A percentile compares a stretch with the other conserved stretches of the same genome.
phyloP scores from a whole-genome alignment of 2,797 vertebrate genomes.

The Poeciliopsis gracilis region DNA sequence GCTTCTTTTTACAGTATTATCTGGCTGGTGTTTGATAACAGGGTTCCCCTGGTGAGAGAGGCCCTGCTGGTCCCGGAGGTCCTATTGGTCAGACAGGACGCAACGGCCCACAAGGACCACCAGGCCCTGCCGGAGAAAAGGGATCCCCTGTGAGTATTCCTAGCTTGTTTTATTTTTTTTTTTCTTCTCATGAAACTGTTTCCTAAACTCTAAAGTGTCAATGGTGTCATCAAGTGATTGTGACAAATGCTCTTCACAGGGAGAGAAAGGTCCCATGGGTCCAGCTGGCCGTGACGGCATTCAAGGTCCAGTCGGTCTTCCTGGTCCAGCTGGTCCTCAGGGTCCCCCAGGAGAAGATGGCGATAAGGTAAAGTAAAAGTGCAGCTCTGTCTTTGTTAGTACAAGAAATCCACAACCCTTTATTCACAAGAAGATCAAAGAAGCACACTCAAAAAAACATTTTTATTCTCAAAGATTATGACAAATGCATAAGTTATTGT shows the following conservation, averaged over 20 bases:
- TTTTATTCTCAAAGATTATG: background rate
- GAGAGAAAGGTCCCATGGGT: constrained; percentile 96
- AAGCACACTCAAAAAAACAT: background rate
- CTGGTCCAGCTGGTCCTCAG: constrained; percentile 93
- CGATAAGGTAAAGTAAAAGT: constrained; percentile 86
- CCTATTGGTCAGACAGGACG: constrained; percentile 95
- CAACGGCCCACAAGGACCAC: constrained; percentile 94
- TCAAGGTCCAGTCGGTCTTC: constrained; percentile 96
- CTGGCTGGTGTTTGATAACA: constrained; percentile 59
- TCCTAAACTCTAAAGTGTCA: background rate
- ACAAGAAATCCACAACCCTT: background rate
- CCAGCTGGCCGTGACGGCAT: constrained; percentile 96
- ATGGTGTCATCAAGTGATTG: constrained; percentile 4
- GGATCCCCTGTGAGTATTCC: constrained; percentile 91
- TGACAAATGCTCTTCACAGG: constrained; percentile 75
- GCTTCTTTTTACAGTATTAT: constrained; percentile 9
- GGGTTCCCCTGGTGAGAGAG: constrained; percentile 96
- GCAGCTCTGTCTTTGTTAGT: background rate
- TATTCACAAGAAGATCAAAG: background rate
- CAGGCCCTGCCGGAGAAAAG: constrained; percentile 97
- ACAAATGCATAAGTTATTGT: background rate
- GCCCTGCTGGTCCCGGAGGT: constrained; percentile 93
- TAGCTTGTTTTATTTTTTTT: background rate
- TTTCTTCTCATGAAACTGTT: background rate
- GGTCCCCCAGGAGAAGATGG: constrained; percentile 98